Evolutionary conservation across 1,140 invertebrate genomes (phyloP), one percentile per base, ranked within the genome.

Genomic region (Hypsibius dujardini): DNA sequence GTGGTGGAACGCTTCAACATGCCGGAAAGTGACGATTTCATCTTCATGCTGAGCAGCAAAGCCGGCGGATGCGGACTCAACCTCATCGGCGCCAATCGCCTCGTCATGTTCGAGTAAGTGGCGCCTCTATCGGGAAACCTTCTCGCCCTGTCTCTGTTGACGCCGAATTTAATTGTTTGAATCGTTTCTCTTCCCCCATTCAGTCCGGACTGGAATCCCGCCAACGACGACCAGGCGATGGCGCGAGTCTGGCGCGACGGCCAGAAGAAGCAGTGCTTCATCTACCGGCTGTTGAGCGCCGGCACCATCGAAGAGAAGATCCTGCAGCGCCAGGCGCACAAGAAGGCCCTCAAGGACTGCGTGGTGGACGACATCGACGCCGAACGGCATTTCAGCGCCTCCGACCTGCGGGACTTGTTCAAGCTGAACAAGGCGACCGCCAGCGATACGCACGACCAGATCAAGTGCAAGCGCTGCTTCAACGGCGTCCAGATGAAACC

Each of bases 21-120:
- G 76, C 87, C 89, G 1, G 82, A 86, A 76, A 90, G 87, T 69
- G 85, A 86, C 69, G 89, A 92, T 62, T 86, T 85, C 81, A 89
- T 98, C 69, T 98, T 99, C 78, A 95, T 99, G 92, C 81, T 99
- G 59, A 98, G 95, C 78, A 97, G 93, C 56, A 99, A 99, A 83
- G 96, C 96, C 56, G 96, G 96, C 46, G 96, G 96, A 56, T 92
- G 90, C 82, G 91, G 91, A 42, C 81, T 94, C 40, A 94, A 94
- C 84, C 83, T 94, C 72, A 91, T 94, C 76, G 90, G 90, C 47
- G 91, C 90, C 2, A 94, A 91, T 82, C 84, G 95, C 56, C 80
- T 98, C 47, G 90, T 98, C 1, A 98, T 98, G 95, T 98, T 97
- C 79, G 95, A 98, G n/a, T n/a, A n/a, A n/a, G n/a, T n/a, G n/a